Base-by-base conservation (phyloP, 1,140 invertebrate genomes). In the Helicoverpa armigera region DNA sequence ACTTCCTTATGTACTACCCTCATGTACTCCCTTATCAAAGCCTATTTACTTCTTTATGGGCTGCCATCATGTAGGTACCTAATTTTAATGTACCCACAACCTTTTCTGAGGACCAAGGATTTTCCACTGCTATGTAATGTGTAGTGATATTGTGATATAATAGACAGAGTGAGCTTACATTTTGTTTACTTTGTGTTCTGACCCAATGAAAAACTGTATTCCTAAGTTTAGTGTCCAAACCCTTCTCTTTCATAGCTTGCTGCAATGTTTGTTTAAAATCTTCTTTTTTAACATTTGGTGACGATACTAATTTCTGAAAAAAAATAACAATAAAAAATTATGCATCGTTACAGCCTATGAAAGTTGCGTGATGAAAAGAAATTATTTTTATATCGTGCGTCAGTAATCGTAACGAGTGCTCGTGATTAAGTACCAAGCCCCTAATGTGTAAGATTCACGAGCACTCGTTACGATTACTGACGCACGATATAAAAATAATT, bases 151-250 rank as follows among this genome's bases (percentile, higher is more conserved):
- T 5, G 5, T 43, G n/a, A n/a, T n/a, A n/a, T n/a, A n/a, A n/a
- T n/a, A n/a, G n/a, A n/a, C n/a, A n/a, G n/a, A n/a, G n/a, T n/a
- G n/a, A n/a, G n/a, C n/a, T n/a, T 88, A 95, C 94, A 85, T 88
- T 92, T 81, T 93, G 89, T 85, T 95, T 95, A 80, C 95, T 96
- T 85, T 96, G 96, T 51, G 96, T 96, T 85, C 97, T 96, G 16
- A 97, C 94, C 96, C 97, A 97, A 89, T 98, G 97, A 92, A 97
- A 98, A 23, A 98, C 97, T 31, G 97, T 97, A 85, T 98, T 98
- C 83, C 97, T 95, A 56, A 98, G 95, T 89, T 98, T 97, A 12
- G 96, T 97, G 91, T 98, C 97, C 78, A 98, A 94, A 51, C 97
- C 97, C 81, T 96, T 97, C 76, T 95, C 95, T 93, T 97, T 97